Percentiles rank a stretch among this genome's conserved stretches.
These are phyloP conservation scores for Galbula dea DNA, from an alignment of 2,113 vertebrate genomes.

Conservation along the genomic window DNA sequence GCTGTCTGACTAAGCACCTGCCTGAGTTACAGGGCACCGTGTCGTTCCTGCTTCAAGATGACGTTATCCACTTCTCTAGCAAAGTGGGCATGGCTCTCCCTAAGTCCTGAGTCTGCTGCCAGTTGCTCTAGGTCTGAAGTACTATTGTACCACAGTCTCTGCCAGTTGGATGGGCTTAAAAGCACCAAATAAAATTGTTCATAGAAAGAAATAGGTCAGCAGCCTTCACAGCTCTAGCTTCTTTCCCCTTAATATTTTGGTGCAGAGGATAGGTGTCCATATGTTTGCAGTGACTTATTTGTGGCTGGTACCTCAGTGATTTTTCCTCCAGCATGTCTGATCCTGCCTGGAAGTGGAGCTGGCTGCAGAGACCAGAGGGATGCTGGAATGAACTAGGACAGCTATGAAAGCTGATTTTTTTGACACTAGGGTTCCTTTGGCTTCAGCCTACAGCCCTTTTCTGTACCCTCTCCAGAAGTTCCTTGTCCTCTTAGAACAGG, in stretches of 20 bases:
- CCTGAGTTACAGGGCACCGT: background rate
- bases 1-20: background rate
- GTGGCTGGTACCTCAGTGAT: fast-evolving
- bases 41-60: background rate
- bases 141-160: background rate
- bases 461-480: too few species aligned
- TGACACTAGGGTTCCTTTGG: background rate
- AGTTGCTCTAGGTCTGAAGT: background rate
- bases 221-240: background rate
- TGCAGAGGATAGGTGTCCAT: background rate
- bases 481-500: too few species aligned
- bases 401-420: background rate
- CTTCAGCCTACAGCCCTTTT: too few species aligned
- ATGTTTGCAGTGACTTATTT: background rate
- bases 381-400: background rate
- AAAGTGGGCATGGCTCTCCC: background rate
- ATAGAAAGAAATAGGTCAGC: constrained; percentile 37
- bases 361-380: background rate
- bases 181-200: constrained; percentile 7
- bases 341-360: background rate
- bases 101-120: background rate
- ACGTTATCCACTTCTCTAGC: background rate
- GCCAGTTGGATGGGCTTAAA: constrained; percentile 34
- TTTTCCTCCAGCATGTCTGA: background rate
- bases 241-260: background rate